These are phyloP conservation scores for Pseudomyrmex flavicornis DNA, from an alignment of 1,140 invertebrate species.

Conservation along the genomic window DNA sequence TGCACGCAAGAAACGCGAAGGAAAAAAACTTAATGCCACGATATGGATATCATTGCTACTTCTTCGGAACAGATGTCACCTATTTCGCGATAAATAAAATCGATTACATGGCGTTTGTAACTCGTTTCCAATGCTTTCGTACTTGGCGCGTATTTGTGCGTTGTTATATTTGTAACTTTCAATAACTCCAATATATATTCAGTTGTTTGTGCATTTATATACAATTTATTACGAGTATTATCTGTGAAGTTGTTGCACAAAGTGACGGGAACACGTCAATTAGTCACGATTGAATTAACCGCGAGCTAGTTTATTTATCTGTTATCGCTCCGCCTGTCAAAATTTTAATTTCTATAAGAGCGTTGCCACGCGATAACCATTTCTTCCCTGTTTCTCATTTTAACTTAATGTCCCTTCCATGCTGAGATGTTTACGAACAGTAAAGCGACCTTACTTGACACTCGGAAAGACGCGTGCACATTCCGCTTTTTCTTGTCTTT, in stretches of 20 bases:
- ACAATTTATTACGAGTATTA: background rate
- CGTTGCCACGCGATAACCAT: conserved; percentile 23
- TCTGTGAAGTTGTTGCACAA: background rate
- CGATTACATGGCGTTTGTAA: conserved; percentile 18
- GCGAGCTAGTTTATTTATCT: conserved; percentile 1
- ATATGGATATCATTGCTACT: conserved; percentile 30
- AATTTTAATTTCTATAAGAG: conserved; percentile 58
- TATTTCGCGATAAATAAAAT: conserved; percentile 53
- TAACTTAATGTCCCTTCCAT: conserved; percentile 56
- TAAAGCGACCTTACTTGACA: conserved; percentile 30
- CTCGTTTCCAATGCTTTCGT: background rate
- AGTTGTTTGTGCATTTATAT: background rate
- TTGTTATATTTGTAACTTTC: background rate
- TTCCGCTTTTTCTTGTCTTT: conserved; percentile 43
- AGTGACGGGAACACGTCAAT: conserved; percentile 21
- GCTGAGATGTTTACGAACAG: conserved; percentile 46
- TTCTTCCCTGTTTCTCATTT: conserved; percentile 42
- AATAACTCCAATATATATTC: background rate
- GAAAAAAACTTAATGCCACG: conserved; percentile 38
- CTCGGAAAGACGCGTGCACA: conserved; percentile 28
- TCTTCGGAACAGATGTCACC: conserved; percentile 39
- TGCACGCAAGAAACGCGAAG: background rate
- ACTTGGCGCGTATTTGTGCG: background rate
- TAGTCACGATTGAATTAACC: conserved; percentile 38
- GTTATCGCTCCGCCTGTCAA: conserved; percentile 41